These are phyloP conservation scores for Caracal caracal DNA, from an alignment of 2,113 vertebrate species.

Conservation along the genomic window DNA sequence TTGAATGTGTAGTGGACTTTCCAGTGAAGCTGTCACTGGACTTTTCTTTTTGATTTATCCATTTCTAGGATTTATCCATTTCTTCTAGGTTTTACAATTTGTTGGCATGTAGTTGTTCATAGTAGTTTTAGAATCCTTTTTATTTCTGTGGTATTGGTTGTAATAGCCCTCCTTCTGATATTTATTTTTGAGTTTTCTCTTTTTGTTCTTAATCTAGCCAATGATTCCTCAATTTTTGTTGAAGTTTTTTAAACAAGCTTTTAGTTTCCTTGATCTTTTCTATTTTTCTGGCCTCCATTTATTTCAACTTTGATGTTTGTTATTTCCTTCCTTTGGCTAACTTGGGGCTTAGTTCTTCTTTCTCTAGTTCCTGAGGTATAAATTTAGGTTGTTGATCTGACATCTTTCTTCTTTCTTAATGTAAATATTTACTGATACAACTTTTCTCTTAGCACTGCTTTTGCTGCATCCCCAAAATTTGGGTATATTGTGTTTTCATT, in stretches of 20 bases:
- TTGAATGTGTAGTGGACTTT: background rate
- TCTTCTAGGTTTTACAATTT: background rate
- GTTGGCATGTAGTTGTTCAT: too few species aligned
- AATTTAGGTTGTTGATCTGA: background rate
- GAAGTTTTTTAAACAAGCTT: background rate
- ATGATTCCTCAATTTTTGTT: background rate
- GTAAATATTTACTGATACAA: background rate
- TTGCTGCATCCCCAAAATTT: background rate
- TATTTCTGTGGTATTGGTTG: background rate
- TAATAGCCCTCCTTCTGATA: background rate
- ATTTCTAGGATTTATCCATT: background rate
- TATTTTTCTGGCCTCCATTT: background rate
- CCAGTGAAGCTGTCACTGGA: background rate
- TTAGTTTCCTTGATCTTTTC: background rate
- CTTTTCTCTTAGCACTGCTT: background rate
- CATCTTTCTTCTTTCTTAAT: background rate
- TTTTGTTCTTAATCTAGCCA: background rate
- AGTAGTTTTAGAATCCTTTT: background rate
- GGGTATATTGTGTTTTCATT: background rate
- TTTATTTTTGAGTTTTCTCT: background rate
- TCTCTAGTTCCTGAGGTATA: background rate
- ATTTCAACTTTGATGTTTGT: background rate
- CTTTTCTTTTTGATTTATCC: background rate
- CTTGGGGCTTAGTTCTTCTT: background rate
- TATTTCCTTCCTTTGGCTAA: background rate